These are phyloP conservation scores for Eospalax fontanierii DNA, from an alignment of 2,797 vertebrate species.

Conservation along the genomic window DNA sequence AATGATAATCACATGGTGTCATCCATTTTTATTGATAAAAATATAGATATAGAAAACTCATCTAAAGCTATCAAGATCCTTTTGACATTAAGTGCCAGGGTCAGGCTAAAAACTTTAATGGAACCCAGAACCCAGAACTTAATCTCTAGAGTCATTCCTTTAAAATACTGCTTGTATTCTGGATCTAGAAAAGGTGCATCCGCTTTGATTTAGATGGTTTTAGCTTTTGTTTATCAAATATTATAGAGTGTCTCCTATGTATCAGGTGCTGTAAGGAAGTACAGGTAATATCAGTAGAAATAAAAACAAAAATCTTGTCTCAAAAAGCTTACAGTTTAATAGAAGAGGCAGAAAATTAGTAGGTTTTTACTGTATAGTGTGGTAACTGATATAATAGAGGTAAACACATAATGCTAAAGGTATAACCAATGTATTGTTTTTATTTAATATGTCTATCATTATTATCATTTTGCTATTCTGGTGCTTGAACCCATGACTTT, in stretches of 20 bases:
- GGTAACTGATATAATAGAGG: slow-evolving; percentile 5
- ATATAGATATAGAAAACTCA: slow-evolving; percentile 62
- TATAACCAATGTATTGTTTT: background rate
- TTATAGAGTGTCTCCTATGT: background rate
- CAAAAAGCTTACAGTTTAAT: slow-evolving; percentile 22
- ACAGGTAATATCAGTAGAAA: slow-evolving; percentile 8
- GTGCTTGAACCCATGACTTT: background rate
- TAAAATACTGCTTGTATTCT: slow-evolving; percentile 62
- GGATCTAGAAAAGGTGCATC: slow-evolving; percentile 19
- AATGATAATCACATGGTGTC: slow-evolving; percentile 15
- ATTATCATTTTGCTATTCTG: background rate
- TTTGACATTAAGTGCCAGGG: slow-evolving; percentile 34
- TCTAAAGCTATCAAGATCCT: background rate
- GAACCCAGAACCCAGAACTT: slow-evolving; percentile 44
- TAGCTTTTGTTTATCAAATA: slow-evolving; percentile 43
- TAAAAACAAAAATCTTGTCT: slow-evolving; percentile 56
- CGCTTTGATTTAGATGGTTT: slow-evolving; percentile 49
- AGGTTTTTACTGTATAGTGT: background rate
- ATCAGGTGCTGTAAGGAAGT: slow-evolving; percentile 14
- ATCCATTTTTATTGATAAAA: slow-evolving; percentile 42
- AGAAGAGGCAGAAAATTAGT: slow-evolving; percentile 45
- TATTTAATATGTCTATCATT: background rate
- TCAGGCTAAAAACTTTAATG: slow-evolving; percentile 5
- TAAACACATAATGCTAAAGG: background rate
- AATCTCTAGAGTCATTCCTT: background rate